A percentile compares a stretch with the other conserved stretches of the same genome.
These are phyloP conservation scores for Drosophila orena DNA, from an alignment of 1,140 invertebrate genomes.

Conservation along the genomic window DNA sequence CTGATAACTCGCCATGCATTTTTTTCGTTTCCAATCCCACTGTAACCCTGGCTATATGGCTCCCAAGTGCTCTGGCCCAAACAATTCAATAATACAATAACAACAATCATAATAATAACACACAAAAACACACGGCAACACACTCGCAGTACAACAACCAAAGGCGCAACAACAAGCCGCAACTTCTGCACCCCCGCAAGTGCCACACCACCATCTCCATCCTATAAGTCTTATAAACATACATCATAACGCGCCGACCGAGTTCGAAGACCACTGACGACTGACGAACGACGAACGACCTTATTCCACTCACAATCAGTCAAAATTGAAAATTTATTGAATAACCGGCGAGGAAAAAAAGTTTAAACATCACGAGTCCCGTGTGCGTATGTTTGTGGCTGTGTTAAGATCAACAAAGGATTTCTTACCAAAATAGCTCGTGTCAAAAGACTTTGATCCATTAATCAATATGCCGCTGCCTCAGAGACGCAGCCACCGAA, in stretches of 20 bases:
- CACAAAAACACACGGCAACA: constrained; percentile 65
- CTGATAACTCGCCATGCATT: neutral
- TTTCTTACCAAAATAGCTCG: constrained; percentile 84
- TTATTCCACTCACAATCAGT: constrained; percentile 84
- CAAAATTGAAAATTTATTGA: constrained; percentile 85
- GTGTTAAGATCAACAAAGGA: constrained; percentile 84
- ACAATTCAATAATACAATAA: constrained; percentile 84
- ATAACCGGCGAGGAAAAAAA: constrained; percentile 59
- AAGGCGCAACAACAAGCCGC: constrained; percentile 58
- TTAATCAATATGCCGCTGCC: constrained; percentile 84
- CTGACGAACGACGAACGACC: constrained; percentile 75
- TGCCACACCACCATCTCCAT: neutral
- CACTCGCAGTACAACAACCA: constrained; percentile 66
- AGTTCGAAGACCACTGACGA: constrained; percentile 56
- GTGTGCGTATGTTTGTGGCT: constrained; percentile 46
- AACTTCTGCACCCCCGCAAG: constrained; percentile 5
- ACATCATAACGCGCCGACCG: constrained; percentile 78
- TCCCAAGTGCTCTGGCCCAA: constrained; percentile 81
- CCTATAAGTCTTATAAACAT: constrained; percentile 49
- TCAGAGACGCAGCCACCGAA: constrained; percentile 50
- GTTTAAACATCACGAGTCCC: constrained; percentile 47
- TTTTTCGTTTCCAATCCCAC: constrained; percentile 9
- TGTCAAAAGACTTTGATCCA: constrained; percentile 85
- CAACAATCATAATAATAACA: constrained; percentile 84
- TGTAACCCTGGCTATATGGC: constrained; percentile 27